These are phyloP conservation scores for Melanchra persicariae DNA, from an alignment of 2,888 invertebrate species.

Conservation along the genomic window DNA sequence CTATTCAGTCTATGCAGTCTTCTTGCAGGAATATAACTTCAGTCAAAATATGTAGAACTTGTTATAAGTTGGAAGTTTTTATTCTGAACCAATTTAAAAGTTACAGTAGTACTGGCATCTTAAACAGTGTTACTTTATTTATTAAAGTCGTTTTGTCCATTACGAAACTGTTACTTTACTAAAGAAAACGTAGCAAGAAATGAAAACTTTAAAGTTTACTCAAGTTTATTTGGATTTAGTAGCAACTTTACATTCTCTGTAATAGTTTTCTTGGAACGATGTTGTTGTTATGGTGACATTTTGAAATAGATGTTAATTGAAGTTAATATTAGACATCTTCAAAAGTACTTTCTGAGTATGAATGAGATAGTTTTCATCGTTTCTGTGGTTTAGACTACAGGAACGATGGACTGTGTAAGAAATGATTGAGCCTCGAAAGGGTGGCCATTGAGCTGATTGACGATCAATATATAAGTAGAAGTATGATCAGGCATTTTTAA, in stretches of 20 bases:
- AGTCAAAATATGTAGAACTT: conserved; percentile 47
- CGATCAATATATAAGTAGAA: too few relatives aligned
- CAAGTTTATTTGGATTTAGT: conserved; percentile 48
- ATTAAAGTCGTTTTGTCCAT: conserved; percentile 54
- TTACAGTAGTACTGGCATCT: conserved; percentile 42
- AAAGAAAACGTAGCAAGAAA: conserved; percentile 44
- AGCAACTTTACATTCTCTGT: conserved; percentile 31
- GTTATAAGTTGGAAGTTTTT: conserved; percentile 48
- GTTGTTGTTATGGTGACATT: conserved; percentile 1
- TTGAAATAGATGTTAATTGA: background rate
- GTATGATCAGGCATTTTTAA: too few relatives aligned
- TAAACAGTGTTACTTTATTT: conserved; percentile 54
- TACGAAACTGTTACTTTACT: conserved; percentile 46
- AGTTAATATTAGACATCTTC: background rate
- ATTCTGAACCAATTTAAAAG: conserved; percentile 58
- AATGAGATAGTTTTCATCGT: too few relatives aligned
- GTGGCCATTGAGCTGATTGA: too few relatives aligned
- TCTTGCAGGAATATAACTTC: conserved; percentile 34
- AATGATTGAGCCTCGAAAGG: too few relatives aligned
- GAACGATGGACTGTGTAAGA: too few relatives aligned
- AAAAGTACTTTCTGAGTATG: background rate
- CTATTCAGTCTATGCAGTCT: conserved; percentile 28
- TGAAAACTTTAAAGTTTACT: conserved; percentile 44
- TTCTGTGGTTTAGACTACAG: too few relatives aligned
- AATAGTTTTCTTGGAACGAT: conserved; percentile 22